phyloP scores from a whole-genome alignment of 2,888 invertebrate species.

The Tinea trinotella region DNA sequence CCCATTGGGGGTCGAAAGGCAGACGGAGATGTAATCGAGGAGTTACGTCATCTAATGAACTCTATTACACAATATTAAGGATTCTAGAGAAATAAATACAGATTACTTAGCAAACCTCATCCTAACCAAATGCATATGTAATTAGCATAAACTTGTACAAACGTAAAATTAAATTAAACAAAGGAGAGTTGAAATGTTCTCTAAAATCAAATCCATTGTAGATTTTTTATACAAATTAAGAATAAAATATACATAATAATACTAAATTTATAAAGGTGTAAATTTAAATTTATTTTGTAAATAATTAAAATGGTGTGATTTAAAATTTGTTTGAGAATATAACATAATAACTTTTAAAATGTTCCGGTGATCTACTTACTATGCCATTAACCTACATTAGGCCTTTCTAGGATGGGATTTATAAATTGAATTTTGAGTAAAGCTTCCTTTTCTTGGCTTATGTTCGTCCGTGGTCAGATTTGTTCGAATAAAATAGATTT shows the following conservation, averaged over 20 bases:
- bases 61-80: constrained; percentile 18
- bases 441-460: constrained; percentile 15
- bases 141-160: neutral
- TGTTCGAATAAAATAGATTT: constrained; percentile 13
- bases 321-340: neutral
- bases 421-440: constrained; percentile 15
- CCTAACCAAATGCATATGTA: neutral
- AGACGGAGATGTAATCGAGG: constrained; percentile 14
- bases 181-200: no score
- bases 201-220: no score
- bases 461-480: constrained; percentile 12
- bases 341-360: constrained; percentile 10
- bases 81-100: neutral
- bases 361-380: constrained; percentile 7
- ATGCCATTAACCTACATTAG: constrained; percentile 14
- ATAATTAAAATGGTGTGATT: neutral
- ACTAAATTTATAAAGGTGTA: neutral
- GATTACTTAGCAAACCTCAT: neutral
- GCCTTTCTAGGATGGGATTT: constrained; percentile 1
- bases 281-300: neutral
- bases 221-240: no score
- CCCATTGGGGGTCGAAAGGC: constrained; percentile 7
- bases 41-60: constrained; percentile 17
- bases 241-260: no score
- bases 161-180: no score